Conservation (phyloP, 2,888 invertebrate species). For the Fabriciana adippe region DNA sequence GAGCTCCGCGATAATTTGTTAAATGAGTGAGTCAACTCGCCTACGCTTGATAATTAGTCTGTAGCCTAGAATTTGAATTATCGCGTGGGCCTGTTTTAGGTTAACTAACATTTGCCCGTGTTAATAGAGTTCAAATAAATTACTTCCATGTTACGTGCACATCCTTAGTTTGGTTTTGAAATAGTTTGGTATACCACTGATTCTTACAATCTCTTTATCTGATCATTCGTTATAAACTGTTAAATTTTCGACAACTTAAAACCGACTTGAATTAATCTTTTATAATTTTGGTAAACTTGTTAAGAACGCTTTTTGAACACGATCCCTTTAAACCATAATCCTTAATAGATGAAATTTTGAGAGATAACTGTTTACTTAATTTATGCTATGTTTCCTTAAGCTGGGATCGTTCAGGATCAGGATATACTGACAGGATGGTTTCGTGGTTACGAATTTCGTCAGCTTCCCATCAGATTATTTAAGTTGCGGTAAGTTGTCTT, state of each 20-base stretch:
- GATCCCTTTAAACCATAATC: constrained; percentile 24
- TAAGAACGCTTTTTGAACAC: constrained; percentile 20
- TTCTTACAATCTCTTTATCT: not conserved
- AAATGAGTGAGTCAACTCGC: constrained; percentile 70
- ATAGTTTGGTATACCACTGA: constrained; percentile 1
- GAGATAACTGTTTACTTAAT: constrained; percentile 26
- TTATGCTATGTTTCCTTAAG: constrained; percentile 11
- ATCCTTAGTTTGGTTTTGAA: constrained; percentile 23
- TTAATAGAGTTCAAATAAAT: constrained; percentile 53
- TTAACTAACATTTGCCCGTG: constrained; percentile 51
- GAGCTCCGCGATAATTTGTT: constrained; percentile 39
- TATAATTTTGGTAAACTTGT: constrained; percentile 19
- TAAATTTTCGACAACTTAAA: not conserved
- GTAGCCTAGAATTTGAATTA: constrained; percentile 71
- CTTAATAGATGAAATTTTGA: constrained; percentile 23
- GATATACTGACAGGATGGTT: constrained; percentile 6
- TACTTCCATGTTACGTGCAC: constrained; percentile 37
- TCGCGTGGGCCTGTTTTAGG: constrained; percentile 52
- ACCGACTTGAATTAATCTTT: constrained; percentile 18
- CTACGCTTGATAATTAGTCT: constrained; percentile 67
- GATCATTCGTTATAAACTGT: not conserved
- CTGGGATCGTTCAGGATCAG: constrained; percentile 11
- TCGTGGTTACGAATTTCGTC: constrained; percentile 6
- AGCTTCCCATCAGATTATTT: not conserved
- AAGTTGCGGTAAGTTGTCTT: constrained; percentile 1